phyloP scores from a whole-genome alignment of 2,797 vertebrate genomes.

The Amphiprion clarkii region DNA sequence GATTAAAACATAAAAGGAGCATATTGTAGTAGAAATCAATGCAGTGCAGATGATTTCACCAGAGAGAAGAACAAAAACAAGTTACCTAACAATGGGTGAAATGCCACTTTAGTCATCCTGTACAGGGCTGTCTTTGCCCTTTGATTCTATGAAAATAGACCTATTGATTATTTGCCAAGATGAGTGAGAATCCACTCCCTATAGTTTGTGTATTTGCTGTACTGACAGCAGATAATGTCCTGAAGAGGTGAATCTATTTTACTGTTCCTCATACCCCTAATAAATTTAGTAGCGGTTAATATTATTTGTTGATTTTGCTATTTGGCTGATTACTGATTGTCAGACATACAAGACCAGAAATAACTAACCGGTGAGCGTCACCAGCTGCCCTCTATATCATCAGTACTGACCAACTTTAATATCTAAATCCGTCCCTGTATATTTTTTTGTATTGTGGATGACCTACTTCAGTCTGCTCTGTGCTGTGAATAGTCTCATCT shows the following conservation, averaged over 20 bases:
- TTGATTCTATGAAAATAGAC: conserved; percentile 1
- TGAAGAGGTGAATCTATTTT: no score
- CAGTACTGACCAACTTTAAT: conserved; percentile 14
- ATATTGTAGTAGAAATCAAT: not conserved
- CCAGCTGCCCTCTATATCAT: not conserved
- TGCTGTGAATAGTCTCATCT: no score
- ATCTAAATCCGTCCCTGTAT: conserved; percentile 16
- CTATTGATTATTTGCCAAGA: not conserved
- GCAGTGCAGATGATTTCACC: conserved; percentile 5
- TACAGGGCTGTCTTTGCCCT: not conserved
- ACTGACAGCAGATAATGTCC: no score
- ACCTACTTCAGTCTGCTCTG: no score
- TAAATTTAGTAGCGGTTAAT: no score
- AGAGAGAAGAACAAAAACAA: conserved; percentile 6
- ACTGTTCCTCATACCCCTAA: no score
- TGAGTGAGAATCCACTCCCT: conserved; percentile 2
- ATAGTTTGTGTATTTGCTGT: no score
- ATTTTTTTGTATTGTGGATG: no score
- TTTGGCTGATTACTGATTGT: no score
- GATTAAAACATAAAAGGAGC: not conserved
- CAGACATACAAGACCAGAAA: no score
- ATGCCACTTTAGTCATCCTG: conserved; percentile 1
- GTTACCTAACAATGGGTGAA: conserved; percentile 13
- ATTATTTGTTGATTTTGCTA: no score
- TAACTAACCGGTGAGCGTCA: no score